These are phyloP conservation scores for Arnoldichthys spilopterus DNA, from an alignment of 2,797 vertebrate species.

Conservation along the genomic window DNA sequence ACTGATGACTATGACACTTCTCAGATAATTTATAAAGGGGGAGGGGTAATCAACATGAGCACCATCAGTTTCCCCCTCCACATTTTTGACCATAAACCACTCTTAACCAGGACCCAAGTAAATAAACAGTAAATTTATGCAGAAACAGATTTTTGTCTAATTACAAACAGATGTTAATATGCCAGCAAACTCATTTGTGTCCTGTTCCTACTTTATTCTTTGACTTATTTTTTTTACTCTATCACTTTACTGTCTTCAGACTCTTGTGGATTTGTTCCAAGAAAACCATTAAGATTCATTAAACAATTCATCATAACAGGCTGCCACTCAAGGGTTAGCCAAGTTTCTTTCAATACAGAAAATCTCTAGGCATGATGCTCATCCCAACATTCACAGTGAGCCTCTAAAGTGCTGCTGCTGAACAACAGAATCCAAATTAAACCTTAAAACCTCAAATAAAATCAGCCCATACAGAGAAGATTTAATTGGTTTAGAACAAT, in stretches of 20 bases:
- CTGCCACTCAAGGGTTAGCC: background rate
- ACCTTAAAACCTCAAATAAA: slow-evolving; percentile 37
- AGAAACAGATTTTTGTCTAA: slow-evolving; percentile 3
- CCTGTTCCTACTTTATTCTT: background rate
- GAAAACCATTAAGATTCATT: background rate
- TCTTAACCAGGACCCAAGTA: background rate
- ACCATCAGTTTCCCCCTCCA: slow-evolving; percentile 35
- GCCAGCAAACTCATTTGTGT: background rate
- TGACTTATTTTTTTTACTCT: no score
- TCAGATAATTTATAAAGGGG: background rate
- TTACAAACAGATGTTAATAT: slow-evolving; percentile 1
- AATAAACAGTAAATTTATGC: background rate
- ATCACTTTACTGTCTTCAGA: background rate
- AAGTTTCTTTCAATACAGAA: background rate
- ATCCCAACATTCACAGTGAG: slow-evolving; percentile 55
- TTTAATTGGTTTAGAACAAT: slow-evolving; percentile 37
- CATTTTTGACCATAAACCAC: slow-evolving; percentile 2
- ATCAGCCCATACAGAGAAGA: slow-evolving; percentile 45
- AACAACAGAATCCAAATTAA: slow-evolving; percentile 25
- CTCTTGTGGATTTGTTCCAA: background rate
- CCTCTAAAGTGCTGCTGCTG: slow-evolving; percentile 61
- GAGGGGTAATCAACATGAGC: background rate
- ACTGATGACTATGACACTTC: slow-evolving; percentile 46
- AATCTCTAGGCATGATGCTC: slow-evolving; percentile 1
- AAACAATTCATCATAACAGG: background rate